Evolutionary conservation across 23 tunicate genomes (phyloP), one percentile per base, ranked within the genome.

Genomic region (Trididemnum nubilum): DNA sequence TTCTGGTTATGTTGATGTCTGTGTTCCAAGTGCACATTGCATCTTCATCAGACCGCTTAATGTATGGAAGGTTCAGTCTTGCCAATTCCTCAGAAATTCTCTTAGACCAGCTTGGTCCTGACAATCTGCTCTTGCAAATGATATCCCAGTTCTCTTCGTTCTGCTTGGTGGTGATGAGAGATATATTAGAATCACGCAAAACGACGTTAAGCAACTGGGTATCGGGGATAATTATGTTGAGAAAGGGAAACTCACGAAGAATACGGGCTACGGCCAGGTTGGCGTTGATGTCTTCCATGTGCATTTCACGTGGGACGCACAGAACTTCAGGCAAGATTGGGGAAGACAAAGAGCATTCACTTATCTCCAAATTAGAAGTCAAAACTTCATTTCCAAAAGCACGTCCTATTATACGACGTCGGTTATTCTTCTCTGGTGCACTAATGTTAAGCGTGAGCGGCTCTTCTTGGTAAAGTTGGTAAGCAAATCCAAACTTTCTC

Each of bases 261-360:
- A 77, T 28, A 12, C 40, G 65, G 2, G 67, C 40, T 28, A 77
- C 33, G 12, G 81, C 67, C 28, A 77, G 28, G 38, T 77, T 29
- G 25, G 81, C 81, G 66, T 52, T 77, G 67, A 77, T 37, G 38
- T 77, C 29, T 19, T 25, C 4, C 28, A 73, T 7, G 9, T 73
- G 32, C 58, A 73, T 9, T 3, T 40, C 29, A 2, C 33, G 21
- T 2, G 78, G 78, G 12, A 73, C 7, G 33, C 78, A 73, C 3
- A 73, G 31, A 5, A 38, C 28, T 37, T 73, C 58, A n/a, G 78
- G 78, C 19, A 73, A 24, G 4, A 73, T 2, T 21, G 58, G 58
- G 9, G 39, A 26, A 37, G 57, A 58, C 3, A 73, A 5, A 39
- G 58, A 57, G 58, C 78, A 73, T 73, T 38, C 32, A 15, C 26